Conservation (phyloP, 2,888 invertebrate species). For the Anoplius nigerrimus region DNA sequence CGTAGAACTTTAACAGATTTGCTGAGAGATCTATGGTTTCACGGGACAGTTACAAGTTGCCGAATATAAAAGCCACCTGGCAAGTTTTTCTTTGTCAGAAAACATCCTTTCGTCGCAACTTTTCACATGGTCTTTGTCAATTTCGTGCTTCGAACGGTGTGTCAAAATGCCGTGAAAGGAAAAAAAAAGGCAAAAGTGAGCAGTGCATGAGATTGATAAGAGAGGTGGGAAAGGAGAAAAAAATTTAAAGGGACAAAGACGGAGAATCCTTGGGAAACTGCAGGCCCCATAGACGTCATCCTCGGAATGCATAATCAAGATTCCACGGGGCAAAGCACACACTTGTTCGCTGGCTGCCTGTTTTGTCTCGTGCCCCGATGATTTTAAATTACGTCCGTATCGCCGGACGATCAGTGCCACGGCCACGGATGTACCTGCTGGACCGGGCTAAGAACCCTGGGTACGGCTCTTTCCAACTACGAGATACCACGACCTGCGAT, state of each 20-base stretch:
- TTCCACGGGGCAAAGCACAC: conserved; percentile 61
- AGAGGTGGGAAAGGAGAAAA: conserved; percentile 30
- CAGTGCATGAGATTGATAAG: no score
- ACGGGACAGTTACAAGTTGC: no score
- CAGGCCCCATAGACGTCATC: conserved; percentile 54
- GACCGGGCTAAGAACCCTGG: conserved; percentile 56
- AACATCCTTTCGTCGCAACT: no score
- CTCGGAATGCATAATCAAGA: conserved; percentile 70
- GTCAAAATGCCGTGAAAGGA: no score
- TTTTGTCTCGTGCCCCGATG: conserved; percentile 69
- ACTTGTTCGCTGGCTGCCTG: conserved; percentile 65
- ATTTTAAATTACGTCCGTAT: conserved; percentile 70
- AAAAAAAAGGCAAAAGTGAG: no score
- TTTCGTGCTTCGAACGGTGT: no score
- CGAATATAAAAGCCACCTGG: no score
- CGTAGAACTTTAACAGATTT: no score
- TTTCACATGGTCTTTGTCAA: no score
- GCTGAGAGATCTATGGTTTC: no score
- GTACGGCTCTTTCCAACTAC: conserved; percentile 56
- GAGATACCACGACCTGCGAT: conserved; percentile 56
- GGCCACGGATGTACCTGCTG: conserved; percentile 61
- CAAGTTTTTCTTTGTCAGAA: no score
- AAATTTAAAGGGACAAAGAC: conserved; percentile 22
- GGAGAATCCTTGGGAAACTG: conserved; percentile 17
- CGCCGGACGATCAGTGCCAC: conserved; percentile 66